Base-by-base conservation (phyloP, 2,113 vertebrate genomes). In the Lampris megalopsis region DNA sequence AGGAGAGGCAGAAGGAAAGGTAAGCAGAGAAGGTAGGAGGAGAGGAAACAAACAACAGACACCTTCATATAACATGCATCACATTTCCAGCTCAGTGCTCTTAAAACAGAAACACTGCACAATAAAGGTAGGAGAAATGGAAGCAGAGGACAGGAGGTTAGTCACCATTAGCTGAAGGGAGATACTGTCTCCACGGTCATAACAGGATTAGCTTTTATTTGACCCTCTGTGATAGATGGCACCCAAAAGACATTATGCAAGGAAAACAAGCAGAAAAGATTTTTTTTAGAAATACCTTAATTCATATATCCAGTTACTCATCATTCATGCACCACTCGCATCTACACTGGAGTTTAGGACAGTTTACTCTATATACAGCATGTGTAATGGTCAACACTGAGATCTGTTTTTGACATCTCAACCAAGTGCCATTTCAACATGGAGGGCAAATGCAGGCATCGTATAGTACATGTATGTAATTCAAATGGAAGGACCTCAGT, bases 1-100 rank as follows among this genome's bases (percentile, higher is more conserved):
- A 6, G 43, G 82, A 11, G 7, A 86, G 35, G 90, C 41, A 60
- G 24, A 61, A 6, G 48, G 71, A 49, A 48, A 41, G 48, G 3
- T 0, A 9, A 13, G 50, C 41, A 65, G 11, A 53, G 11, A 24
- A 11, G 45, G 24, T 13, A 40, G 41, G 4, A 24, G 24, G 48
- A 76, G 76, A 40, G 6, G 45, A 53, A 48, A 36, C 50, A 3
- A 59, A 60, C 71, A 50, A 40, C 5, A 75, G n/a, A 66, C 9
- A 10, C 63, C 54, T 11, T 9, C 9, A 53, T 11, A 48, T 10
- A 53, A n/a, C 7, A 35, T n/a, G 84, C 47, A 77, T 43, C n/a
- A 11, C 3, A 3, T 3, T 3, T 3, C 24, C 24, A 24, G 24
- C 24, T 24, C 24, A 24, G 24, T 60, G 13, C 13, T 7, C n/a